These are phyloP conservation scores for Mesocricetus auratus DNA, from an alignment of 2,113 vertebrate species.

Conservation along the genomic window DNA sequence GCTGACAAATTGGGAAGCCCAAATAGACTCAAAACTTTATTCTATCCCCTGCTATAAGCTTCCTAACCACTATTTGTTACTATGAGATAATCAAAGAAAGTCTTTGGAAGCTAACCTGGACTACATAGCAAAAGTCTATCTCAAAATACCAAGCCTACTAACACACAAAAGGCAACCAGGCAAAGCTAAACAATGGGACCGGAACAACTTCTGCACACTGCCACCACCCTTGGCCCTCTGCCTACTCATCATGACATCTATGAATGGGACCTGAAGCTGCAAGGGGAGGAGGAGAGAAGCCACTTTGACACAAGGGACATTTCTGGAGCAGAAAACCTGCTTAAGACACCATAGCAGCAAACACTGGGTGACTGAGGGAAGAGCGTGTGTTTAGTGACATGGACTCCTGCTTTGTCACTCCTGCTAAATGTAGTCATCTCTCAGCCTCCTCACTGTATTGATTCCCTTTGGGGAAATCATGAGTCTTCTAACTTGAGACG, in stretches of 20 bases:
- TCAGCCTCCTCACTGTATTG: not conserved
- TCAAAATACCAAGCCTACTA: not conserved
- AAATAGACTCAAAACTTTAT: not conserved
- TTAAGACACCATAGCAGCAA: not conserved
- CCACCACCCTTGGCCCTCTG: not conserved
- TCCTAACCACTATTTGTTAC: not conserved
- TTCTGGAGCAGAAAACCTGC: not conserved
- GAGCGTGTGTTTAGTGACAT: not conserved
- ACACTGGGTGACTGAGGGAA: not conserved
- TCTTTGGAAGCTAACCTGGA: not conserved
- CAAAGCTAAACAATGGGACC: not conserved
- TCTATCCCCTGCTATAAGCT: not conserved
- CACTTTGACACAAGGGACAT: not conserved
- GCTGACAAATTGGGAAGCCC: not conserved
- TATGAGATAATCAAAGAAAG: not conserved
- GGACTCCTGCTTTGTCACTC: too few relatives aligned
- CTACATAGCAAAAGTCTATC: not conserved
- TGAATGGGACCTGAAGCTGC: not conserved
- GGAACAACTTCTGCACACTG: not conserved
- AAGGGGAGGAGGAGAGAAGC: not conserved
- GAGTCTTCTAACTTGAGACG: not conserved
- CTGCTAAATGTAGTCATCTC: not conserved
- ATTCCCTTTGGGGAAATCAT: conserved; percentile 15
- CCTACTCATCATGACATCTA: not conserved
- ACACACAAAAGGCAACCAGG: not conserved